Conservation (phyloP, 2,113 vertebrate species). For the Pleuronectes platessa region DNA sequence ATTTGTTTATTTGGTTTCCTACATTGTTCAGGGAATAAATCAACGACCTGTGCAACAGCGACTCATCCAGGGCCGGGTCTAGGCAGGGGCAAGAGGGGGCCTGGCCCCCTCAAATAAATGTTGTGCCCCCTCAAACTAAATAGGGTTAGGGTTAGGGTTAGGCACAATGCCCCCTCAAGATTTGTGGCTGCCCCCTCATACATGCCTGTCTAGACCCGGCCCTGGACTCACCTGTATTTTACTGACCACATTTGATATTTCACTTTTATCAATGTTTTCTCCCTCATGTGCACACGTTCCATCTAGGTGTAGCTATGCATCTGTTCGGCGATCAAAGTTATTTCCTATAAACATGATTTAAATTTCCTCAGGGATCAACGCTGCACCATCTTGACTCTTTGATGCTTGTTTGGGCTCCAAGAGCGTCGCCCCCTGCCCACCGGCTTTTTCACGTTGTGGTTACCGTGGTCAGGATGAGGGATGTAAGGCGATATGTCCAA, state of each 20-base stretch:
- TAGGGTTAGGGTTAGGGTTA: too few relatives aligned
- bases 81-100: too few relatives aligned
- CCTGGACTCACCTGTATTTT: not conserved
- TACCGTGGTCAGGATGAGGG: slow-evolving; percentile 44
- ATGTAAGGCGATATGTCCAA: slow-evolving; percentile 60
- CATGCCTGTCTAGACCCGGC: too few relatives aligned
- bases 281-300: not conserved
- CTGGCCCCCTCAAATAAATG: too few relatives aligned
- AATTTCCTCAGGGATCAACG: slow-evolving; percentile 62
- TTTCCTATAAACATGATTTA: slow-evolving; percentile 59
- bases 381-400: slow-evolving; percentile 37
- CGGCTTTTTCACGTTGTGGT: slow-evolving; percentile 51
- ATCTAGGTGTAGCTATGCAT: not conserved
- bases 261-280: not conserved
- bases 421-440: slow-evolving; percentile 11
- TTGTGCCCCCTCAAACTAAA: too few relatives aligned
- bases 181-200: too few relatives aligned
- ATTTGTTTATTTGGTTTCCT: too few relatives aligned
- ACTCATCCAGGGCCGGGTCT: too few relatives aligned
- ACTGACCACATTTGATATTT: slow-evolving; percentile 1
- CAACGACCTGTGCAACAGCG: not conserved
- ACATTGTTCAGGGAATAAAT: not conserved
- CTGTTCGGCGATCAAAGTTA: slow-evolving; percentile 29
- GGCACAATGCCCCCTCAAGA: too few relatives aligned
- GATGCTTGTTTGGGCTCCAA: slow-evolving; percentile 31